These are phyloP conservation scores for Rhinichthys osculus DNA, from an alignment of 2,797 vertebrate species.

Conservation along the genomic window DNA sequence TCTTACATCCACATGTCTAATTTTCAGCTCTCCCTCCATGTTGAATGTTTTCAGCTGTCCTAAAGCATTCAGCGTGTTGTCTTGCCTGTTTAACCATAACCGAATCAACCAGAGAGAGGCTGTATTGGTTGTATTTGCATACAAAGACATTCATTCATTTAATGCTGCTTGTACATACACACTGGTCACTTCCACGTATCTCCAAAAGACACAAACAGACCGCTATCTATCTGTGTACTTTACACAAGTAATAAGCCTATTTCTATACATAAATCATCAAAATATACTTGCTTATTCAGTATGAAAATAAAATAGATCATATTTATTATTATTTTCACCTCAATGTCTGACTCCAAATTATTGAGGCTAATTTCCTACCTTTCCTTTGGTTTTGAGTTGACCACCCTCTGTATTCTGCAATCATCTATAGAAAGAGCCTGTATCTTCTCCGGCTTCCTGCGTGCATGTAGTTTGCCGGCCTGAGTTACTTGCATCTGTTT, in stretches of 20 bases:
- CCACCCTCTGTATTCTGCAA: slow-evolving; percentile 65
- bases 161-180: slow-evolving; percentile 48
- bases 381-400: slow-evolving; percentile 59
- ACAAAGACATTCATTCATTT: slow-evolving; percentile 77
- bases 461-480: slow-evolving; percentile 66
- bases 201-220: slow-evolving; percentile 45
- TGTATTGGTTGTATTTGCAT: slow-evolving; percentile 64
- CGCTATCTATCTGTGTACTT: slow-evolving; percentile 5
- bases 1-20: not conserved
- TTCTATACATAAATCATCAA: not conserved
- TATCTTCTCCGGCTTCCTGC: slow-evolving; percentile 63
- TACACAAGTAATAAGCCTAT: not conserved
- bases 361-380: slow-evolving; percentile 70
- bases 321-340: not conserved
- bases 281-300: not conserved
- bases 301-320: not conserved
- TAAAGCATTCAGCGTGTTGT: slow-evolving; percentile 15
- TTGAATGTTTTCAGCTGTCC: slow-evolving; percentile 33
- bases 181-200: slow-evolving; percentile 28
- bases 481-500: slow-evolving; percentile 56
- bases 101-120: slow-evolving; percentile 64
- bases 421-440: slow-evolving; percentile 52
- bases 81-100: slow-evolving; percentile 69
- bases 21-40: slow-evolving; percentile 15
- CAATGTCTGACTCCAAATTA: not conserved